These are phyloP conservation scores for Adelphocoris suturalis DNA, from an alignment of 2,888 invertebrate genomes.

Conservation along the genomic window DNA sequence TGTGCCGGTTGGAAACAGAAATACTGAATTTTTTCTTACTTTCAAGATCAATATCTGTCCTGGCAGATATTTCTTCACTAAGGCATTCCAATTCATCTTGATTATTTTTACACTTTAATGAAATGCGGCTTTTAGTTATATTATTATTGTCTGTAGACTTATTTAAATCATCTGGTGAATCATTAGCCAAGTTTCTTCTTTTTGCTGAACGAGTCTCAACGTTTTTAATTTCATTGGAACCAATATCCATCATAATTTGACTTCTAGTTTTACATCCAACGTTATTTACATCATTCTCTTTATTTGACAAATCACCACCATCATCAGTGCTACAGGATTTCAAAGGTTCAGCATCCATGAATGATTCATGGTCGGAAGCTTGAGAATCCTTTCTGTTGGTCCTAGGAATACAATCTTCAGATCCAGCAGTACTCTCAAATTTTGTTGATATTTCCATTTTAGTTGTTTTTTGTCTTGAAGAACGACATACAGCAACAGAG, in stretches of 20 bases:
- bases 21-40: neutral
- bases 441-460: neutral
- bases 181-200: constrained; percentile 9
- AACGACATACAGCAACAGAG: neutral
- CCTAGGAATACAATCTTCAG: neutral
- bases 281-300: constrained; percentile 50
- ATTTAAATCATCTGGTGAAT: neutral
- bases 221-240: neutral
- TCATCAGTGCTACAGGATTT: constrained; percentile 30
- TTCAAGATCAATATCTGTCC: neutral
- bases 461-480: neutral
- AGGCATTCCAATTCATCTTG: neutral
- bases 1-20: neutral
- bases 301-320: constrained; percentile 55
- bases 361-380: neutral
- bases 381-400: neutral
- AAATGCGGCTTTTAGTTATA: neutral
- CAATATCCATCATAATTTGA: neutral
- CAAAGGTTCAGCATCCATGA: neutral
- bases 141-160: constrained; percentile 14
- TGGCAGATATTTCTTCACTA: neutral
- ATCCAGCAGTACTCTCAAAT: neutral
- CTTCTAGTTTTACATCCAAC: constrained; percentile 12
- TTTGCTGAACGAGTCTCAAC: constrained; percentile 23
- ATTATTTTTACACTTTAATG: constrained; percentile 2